Percentiles rank a stretch among this genome's conserved stretches.
Conservation (phyloP, 2,888 invertebrate genomes). For the Drosophila melanocephala region DNA sequence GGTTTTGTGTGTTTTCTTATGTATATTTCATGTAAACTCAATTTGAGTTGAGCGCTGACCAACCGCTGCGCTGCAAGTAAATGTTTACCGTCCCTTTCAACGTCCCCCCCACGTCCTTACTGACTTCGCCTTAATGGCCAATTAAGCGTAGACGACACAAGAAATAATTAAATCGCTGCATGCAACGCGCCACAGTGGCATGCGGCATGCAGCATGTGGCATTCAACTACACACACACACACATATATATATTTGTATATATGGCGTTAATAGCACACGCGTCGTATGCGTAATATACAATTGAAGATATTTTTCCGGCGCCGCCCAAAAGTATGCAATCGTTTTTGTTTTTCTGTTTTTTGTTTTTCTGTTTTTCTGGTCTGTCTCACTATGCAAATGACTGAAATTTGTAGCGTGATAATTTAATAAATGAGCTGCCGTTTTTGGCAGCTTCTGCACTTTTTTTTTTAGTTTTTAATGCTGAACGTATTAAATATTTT, state of each 20-base stretch:
- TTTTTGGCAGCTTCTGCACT: constrained; percentile 1
- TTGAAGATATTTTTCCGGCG: constrained; percentile 29
- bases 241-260: not conserved
- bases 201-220: constrained; percentile 23
- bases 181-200: constrained; percentile 56
- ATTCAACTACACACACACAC: constrained; percentile 5
- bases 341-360: constrained; percentile 3
- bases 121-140: constrained; percentile 82
- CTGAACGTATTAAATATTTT: constrained; percentile 63
- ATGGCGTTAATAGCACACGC: constrained; percentile 60
- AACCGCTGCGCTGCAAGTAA: constrained; percentile 69
- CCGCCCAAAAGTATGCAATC: constrained; percentile 59
- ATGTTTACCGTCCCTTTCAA: constrained; percentile 37
- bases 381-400: constrained; percentile 24
- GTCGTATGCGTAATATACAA: constrained; percentile 53
- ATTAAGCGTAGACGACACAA: constrained; percentile 85
- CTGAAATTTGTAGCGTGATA: constrained; percentile 18
- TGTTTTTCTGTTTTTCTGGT: constrained; percentile 6
- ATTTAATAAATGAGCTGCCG: constrained; percentile 56
- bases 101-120: constrained; percentile 1
- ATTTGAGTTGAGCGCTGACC: constrained; percentile 62
- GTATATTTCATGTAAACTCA: constrained; percentile 78
- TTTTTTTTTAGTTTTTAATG: not conserved
- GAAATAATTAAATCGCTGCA: constrained; percentile 85
- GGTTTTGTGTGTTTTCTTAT: constrained; percentile 48